Evolutionary conservation across 2,113 vertebrate species (phyloP).

Genomic region (Triplophysa rosa): DNA sequence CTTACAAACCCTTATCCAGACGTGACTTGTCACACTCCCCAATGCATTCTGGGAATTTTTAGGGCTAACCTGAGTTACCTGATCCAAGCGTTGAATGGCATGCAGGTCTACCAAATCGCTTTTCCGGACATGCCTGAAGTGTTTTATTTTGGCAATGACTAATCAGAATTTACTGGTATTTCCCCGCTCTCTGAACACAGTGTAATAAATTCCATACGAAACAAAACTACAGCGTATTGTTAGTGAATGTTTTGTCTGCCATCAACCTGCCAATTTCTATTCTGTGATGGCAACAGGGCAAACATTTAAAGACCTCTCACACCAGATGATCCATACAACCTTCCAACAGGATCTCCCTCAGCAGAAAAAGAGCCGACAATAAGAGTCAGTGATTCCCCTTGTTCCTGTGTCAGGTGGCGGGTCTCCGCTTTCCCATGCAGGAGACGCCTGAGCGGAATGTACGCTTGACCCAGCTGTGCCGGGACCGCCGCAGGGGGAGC

Average conservation of each 20-base stretch:
- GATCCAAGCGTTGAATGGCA: constrained; percentile 22
- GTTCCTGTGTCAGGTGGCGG: constrained; percentile 57
- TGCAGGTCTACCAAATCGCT: constrained; percentile 38
- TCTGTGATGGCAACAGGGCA: constrained; percentile 62
- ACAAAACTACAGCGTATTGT: constrained; percentile 20
- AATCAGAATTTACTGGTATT: constrained; percentile 53
- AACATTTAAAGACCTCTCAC: constrained; percentile 41
- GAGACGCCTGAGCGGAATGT: constrained; percentile 55
- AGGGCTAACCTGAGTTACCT: background rate
- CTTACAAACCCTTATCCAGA: background rate
- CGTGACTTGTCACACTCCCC: background rate
- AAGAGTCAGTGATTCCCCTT: constrained; percentile 62
- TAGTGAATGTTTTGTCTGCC: constrained; percentile 38
- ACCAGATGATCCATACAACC: constrained; percentile 55
- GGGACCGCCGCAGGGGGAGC: constrained; percentile 57
- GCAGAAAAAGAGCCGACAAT: constrained; percentile 6
- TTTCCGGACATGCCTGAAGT: constrained; percentile 62
- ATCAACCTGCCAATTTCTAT: constrained; percentile 22
- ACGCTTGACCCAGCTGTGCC: constrained; percentile 31
- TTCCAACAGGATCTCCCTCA: constrained; percentile 51
- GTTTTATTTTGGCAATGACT: background rate
- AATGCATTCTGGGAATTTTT: constrained; percentile 6
- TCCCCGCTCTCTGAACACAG: constrained; percentile 61
- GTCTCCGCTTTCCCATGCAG: constrained; percentile 46
- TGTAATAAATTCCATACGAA: constrained; percentile 18